Evolutionary conservation across 2,113 vertebrate genomes (phyloP), one percentile per base, ranked within the genome.

Genomic region (Atractosteus spatula): DNA sequence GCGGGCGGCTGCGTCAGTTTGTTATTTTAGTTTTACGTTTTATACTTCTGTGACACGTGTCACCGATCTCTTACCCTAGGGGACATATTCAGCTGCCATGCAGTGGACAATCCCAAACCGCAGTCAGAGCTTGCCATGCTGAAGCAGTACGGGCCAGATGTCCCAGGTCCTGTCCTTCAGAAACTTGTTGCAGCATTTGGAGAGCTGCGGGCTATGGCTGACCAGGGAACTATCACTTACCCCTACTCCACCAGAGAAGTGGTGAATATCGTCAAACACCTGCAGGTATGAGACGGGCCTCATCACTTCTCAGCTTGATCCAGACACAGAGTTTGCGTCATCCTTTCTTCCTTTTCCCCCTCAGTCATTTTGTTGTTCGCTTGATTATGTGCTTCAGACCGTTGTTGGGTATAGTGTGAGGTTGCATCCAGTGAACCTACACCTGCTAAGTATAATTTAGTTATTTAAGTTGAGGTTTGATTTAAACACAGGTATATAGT

Each of bases 201-300:
- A 83, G 97, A 99, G 71, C 92, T 99, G 62, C 88, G 97, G 74
- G 89, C 80, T 56, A 94, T 99, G 91, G 97, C 97, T 17, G 97
- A 99, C 84, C 95, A 96, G 85, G 97, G 96, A 66, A 91, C 94
- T 77, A 98, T 99, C 82, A 94, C 91, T n/a, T 99, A 99, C 77
- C 97, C 97, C 3, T 99, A 99, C 77, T 99, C 97, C 63, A 99
- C 96, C 54, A 89, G 97, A 77, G 97, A 99, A 87, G 96, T 98
- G 77, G 96, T 99, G 82, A 99, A 96, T 85, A 96, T 99, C 8
- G 96, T 99, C 66, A 98, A 93, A 80, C 97, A 99, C 79, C 91
- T 99, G 54, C 95, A 99, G 96, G 97, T 99, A 89, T 62, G 71
- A 41, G 2, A 17, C 62, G 29, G 11, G 13, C 29, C 29, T 29